Percentiles rank a stretch among this genome's conserved stretches.
Evolutionary conservation across 2,113 vertebrate genomes (phyloP).

Genomic region (Gadus chalcogrammus): DNA sequence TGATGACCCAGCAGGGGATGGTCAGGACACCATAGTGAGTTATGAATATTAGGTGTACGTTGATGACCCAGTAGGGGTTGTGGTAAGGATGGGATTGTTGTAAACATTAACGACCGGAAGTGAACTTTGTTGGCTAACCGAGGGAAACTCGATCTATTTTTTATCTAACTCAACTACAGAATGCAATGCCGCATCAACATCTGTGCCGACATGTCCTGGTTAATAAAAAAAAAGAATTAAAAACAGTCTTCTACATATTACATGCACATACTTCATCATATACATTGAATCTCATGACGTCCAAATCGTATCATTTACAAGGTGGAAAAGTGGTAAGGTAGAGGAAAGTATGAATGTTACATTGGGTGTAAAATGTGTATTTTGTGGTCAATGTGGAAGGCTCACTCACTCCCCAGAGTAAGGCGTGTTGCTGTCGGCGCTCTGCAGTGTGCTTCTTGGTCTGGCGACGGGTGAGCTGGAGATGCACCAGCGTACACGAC

Average conservation of each 20-base stretch:
- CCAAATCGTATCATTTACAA: conserved; percentile 59
- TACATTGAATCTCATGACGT: conserved; percentile 65
- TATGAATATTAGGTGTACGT: no score
- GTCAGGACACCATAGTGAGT: no score
- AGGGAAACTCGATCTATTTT: conserved; percentile 43
- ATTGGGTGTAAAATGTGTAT: conserved; percentile 32
- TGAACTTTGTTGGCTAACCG: conserved; percentile 49
- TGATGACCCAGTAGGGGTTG: no score
- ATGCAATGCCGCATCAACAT: conserved; percentile 37
- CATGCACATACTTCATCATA: conserved; percentile 66
- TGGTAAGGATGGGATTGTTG: conserved; percentile 63
- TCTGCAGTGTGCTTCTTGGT: conserved; percentile 56
- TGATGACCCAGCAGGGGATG: no score
- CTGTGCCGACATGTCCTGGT: conserved; percentile 49
- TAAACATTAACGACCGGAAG: conserved; percentile 72
- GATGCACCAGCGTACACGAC: conserved; percentile 2
- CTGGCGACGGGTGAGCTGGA: conserved; percentile 23
- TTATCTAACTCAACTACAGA: conserved; percentile 46
- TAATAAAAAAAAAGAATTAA: conserved; percentile 43
- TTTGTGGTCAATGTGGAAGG: conserved; percentile 39
- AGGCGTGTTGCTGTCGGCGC: conserved; percentile 19
- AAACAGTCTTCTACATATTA: conserved; percentile 67
- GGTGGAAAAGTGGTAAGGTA: conserved; percentile 60
- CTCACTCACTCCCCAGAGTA: conserved; percentile 45
- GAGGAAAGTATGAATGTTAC: conserved; percentile 50